A percentile compares a stretch with the other conserved stretches of the same genome.
Evolutionary conservation across 2,113 vertebrate genomes (phyloP).

Genomic region (Corvus cornix): DNA sequence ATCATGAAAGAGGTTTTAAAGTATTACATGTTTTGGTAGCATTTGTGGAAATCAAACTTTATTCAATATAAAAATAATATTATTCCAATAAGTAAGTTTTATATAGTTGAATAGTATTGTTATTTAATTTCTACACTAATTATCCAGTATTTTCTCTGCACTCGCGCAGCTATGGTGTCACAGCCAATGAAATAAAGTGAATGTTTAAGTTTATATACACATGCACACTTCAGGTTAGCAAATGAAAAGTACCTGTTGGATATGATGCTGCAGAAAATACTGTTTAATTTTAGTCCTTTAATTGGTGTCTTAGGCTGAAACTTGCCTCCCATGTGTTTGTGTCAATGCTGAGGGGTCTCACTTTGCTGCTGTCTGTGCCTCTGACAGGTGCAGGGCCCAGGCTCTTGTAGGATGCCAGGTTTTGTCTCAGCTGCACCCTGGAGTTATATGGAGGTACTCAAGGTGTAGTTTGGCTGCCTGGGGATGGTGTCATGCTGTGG

Average conservation of each 20-base stretch:
- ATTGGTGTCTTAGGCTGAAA: not conserved
- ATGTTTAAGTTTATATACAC: not conserved
- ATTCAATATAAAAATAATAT: not conserved
- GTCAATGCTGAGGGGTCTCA: too few relatives aligned
- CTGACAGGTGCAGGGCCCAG: rapidly evolving
- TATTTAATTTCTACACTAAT: not conserved
- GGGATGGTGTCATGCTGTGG: not conserved
- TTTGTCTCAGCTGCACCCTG: not conserved
- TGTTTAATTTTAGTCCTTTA: not conserved
- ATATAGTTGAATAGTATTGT: not conserved
- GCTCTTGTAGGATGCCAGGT: rapidly evolving
- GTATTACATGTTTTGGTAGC: not conserved
- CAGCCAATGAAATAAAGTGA: not conserved
- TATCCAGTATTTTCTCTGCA: not conserved
- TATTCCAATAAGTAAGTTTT: not conserved
- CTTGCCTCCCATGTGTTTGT: not conserved
- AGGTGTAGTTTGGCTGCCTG: not conserved
- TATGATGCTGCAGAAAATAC: not conserved
- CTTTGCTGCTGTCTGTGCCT: not conserved
- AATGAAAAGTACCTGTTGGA: not conserved
- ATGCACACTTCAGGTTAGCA: not conserved
- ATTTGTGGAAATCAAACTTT: not conserved
- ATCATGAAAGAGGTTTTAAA: not conserved
- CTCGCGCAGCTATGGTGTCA: not conserved
- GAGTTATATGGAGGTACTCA: not conserved